Conservation (phyloP, 2,797 vertebrate species). For the Sebastes taczanowskii region DNA sequence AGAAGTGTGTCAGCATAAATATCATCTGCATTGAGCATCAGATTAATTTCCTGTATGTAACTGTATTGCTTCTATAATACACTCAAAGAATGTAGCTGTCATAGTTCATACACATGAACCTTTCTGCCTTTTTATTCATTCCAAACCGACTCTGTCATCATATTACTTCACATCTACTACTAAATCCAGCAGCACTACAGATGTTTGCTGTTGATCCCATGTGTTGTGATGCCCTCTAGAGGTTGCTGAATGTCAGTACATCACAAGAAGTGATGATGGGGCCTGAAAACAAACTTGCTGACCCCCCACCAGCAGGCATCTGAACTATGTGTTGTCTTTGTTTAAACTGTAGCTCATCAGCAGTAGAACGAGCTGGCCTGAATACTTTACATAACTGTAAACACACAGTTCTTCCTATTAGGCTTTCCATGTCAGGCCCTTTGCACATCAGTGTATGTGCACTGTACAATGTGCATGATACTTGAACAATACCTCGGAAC, state of each 20-base stretch:
- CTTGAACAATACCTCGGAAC: not conserved
- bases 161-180: not conserved
- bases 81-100: not conserved
- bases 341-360: conserved; percentile 59
- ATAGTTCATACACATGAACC: not conserved
- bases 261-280: conserved; percentile 1
- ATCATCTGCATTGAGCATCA: not conserved
- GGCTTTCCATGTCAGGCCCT: not conserved
- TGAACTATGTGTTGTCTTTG: conserved; percentile 69
- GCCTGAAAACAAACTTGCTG: conserved; percentile 61
- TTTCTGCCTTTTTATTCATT: not conserved
- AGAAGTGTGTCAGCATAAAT: not conserved
- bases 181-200: not conserved
- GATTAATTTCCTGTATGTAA: not conserved
- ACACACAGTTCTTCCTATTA: conserved; percentile 27
- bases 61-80: not conserved
- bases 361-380: conserved; percentile 38
- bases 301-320: conserved; percentile 55
- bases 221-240: conserved; percentile 62
- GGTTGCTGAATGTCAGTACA: conserved; percentile 38
- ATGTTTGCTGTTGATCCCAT: not conserved
- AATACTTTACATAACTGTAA: conserved; percentile 31
- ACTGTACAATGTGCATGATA: not conserved
- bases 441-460: not conserved
- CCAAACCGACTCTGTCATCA: not conserved